Conservation (phyloP, 2,797 vertebrate species). For the Takifugu rubripes region DNA sequence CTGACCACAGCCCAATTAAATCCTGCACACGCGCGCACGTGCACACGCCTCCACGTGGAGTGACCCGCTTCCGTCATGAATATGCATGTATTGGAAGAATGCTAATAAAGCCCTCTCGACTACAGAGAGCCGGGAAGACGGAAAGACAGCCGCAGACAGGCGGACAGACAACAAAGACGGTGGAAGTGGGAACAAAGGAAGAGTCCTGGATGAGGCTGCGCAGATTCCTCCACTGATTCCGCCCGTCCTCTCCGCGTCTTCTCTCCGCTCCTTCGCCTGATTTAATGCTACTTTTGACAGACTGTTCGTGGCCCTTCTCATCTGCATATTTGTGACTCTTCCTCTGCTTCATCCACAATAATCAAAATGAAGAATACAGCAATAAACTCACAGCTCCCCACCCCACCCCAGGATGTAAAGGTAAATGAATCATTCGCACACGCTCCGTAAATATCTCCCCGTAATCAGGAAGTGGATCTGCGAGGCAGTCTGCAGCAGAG, state of each 20-base stretch:
- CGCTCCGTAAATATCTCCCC: constrained; percentile 62
- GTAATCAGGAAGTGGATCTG: constrained; percentile 38
- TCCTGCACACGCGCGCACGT: constrained; percentile 28
- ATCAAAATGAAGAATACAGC: constrained; percentile 24
- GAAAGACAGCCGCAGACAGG: constrained; percentile 38
- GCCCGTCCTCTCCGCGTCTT: not conserved
- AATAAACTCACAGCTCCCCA: constrained; percentile 28
- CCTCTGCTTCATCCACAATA: constrained; percentile 18
- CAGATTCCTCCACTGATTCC: constrained; percentile 73
- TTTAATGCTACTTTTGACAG: too few relatives aligned
- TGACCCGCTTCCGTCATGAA: constrained; percentile 78
- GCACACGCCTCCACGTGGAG: constrained; percentile 59
- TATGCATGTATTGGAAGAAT: constrained; percentile 77
- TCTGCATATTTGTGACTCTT: constrained; percentile 15
- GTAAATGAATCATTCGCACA: constrained; percentile 56
- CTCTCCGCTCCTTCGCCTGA: not conserved
- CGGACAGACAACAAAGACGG: constrained; percentile 69
- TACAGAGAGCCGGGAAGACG: constrained; percentile 42
- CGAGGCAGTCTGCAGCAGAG: constrained; percentile 33
- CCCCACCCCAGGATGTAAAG: constrained; percentile 25
- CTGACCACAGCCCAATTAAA: constrained; percentile 80
- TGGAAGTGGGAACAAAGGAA: constrained; percentile 72
- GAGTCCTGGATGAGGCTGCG: constrained; percentile 54
- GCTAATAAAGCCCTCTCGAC: constrained; percentile 67
- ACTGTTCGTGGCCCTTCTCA: not conserved